Evolutionary conservation across 2,888 invertebrate genomes (phyloP).

Genomic region (Brachyptera putata): DNA sequence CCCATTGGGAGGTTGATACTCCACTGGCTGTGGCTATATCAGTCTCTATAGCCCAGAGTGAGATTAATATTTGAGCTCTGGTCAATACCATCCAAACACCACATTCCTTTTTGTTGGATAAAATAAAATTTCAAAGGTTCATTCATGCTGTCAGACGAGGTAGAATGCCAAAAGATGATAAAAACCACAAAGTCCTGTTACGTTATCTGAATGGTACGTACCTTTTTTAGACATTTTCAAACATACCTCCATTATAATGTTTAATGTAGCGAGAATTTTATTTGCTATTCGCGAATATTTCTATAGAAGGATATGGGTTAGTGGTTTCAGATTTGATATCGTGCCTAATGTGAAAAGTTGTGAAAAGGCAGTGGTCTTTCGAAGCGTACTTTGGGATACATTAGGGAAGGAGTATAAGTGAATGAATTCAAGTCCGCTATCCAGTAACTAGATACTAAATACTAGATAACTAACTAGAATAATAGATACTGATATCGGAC

Average conservation of each 20-base stretch:
- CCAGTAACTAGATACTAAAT: no score
- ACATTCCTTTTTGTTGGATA: not conserved
- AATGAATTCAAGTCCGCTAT: no score
- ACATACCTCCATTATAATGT: constrained; percentile 5
- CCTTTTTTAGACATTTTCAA: not conserved
- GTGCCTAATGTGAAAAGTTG: no score
- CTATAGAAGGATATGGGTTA: constrained; percentile 2
- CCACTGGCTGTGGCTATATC: no score
- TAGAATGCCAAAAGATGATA: not conserved
- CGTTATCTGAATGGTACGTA: not conserved
- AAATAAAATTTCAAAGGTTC: constrained; percentile 15
- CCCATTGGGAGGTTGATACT: no score
- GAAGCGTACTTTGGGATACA: no score
- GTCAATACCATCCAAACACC: constrained; percentile 4
- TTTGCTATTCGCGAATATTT: not conserved
- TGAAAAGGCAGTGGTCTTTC: no score
- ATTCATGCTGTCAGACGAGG: constrained; percentile 11
- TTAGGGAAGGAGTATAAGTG: no score
- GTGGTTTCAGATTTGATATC: not conserved
- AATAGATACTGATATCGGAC: no score
- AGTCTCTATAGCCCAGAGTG: not conserved
- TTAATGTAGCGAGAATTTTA: not conserved
- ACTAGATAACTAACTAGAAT: no score
- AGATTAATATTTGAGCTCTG: constrained; percentile 13
- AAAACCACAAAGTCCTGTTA: not conserved